Conservation (phyloP, 37 sponge, comb jelly and placozoan species). For the Bolinopsis microptera region DNA sequence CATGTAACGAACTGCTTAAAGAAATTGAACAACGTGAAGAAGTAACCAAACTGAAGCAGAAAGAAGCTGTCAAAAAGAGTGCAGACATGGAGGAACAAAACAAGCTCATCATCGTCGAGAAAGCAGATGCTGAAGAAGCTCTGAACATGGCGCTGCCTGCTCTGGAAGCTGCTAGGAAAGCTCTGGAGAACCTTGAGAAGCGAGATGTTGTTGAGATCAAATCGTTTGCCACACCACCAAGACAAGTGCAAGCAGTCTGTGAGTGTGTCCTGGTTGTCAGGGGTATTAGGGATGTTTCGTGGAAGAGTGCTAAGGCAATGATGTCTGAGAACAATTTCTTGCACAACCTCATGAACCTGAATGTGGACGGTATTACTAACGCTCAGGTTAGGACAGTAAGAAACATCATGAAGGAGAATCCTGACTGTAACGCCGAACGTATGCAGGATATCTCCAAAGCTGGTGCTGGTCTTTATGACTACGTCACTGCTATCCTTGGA, state of each 20-base stretch:
- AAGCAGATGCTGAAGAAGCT: conserved; percentile 89
- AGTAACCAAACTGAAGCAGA: conserved; percentile 87
- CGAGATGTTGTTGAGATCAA: conserved; percentile 95
- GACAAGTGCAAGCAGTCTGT: conserved; percentile 93
- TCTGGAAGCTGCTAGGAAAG: conserved; percentile 93
- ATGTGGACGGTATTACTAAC: conserved; percentile 86
- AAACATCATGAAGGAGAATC: conserved; percentile 69
- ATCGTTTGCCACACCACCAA: conserved; percentile 97
- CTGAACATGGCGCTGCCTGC: conserved; percentile 94
- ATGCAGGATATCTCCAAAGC: conserved; percentile 93
- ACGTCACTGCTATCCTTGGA: conserved; percentile 95
- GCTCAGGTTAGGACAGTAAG: conserved; percentile 74
- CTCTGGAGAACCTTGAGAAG: conserved; percentile 90
- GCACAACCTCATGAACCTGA: conserved; percentile 81
- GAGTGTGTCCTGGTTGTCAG: conserved; percentile 88
- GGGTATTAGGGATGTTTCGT: conserved; percentile 87
- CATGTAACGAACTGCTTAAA: conserved; percentile 86
- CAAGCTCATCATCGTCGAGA: conserved; percentile 68
- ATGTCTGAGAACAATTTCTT: conserved; percentile 97
- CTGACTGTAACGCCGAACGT: conserved; percentile 77
- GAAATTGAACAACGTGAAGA: conserved; percentile 83
- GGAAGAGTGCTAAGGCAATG: conserved; percentile 98
- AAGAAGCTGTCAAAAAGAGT: conserved; percentile 91
- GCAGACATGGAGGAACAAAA: conserved; percentile 97
- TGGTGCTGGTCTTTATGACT: conserved; percentile 93